Base-by-base conservation (phyloP, 2,113 vertebrate species). In the Pomatorhinus ruficollis region DNA sequence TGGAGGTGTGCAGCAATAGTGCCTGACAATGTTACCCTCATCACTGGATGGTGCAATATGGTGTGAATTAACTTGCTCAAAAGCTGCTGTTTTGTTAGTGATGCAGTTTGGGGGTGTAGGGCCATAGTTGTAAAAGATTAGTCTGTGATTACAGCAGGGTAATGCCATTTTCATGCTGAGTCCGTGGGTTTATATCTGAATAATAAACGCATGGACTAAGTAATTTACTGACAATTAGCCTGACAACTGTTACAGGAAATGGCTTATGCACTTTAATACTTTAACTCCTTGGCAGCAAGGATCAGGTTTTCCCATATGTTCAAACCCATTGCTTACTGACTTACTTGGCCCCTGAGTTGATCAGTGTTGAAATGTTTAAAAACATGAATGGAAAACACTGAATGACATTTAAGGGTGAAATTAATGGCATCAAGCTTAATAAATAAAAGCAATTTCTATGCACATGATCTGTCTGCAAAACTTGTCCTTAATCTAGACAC, bases 151-250 rank as follows among this genome's bases (percentile, higher is more conserved):
- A 75, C 45, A 54, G 61, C 5, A 15, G 14, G 33, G 44, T 83
- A 89, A 94, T 91, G 61, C 54, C 31, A 89, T 96, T 97, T 95
- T 89, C 81, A 77, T 87, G 79, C 40, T 0, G 10, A 94, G 52
- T 92, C 83, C 19, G 33, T 95, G 87, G 70, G 76, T 91, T 95
- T 97, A 77, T 92, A 90, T 89, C 40, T 91, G 81, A 94, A 91
- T 96, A 96, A 95, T 71, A 92, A 96, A 96, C 44, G 81, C 72
- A 70, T 11, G 45, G 81, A 84, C 77, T 92, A 92, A 86, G 80
- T 95, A 83, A 95, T 96, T 96, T 91, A 86, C 61, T 89, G 60
- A 83, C 94, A 96, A 97, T 96, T 96, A 94, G 83, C 92, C 91
- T 75, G 82, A 94, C 88, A 97, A 96, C 88, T 92, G 91, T 86